phyloP scores from a whole-genome alignment of 1,140 invertebrate genomes.

The Achroia grisella region DNA sequence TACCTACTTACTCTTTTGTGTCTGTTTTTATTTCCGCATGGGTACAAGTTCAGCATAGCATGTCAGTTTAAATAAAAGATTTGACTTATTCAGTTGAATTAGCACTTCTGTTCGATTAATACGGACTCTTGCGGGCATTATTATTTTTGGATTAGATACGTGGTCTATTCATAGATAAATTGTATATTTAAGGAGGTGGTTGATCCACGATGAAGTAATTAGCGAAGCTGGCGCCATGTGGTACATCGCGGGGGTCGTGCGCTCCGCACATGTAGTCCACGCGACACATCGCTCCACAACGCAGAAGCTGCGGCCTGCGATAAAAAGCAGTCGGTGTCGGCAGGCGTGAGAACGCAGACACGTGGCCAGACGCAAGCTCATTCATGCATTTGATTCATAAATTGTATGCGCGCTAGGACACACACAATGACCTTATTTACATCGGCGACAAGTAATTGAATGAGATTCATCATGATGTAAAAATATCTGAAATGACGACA shows the following conservation, averaged over 20 bases:
- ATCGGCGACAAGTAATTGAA: no score
- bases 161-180: not conserved
- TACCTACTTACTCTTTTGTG: constrained; percentile 28
- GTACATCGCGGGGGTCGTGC: constrained; percentile 43
- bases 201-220: constrained; percentile 53
- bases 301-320: constrained; percentile 40
- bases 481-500: no score
- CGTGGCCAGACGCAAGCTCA: constrained; percentile 48
- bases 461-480: no score
- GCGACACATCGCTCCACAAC: constrained; percentile 46
- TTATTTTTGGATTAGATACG: constrained; percentile 8
- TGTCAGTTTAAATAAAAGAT: constrained; percentile 16
- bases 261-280: constrained; percentile 53
- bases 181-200: constrained; percentile 7
- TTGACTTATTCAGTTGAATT: constrained; percentile 15
- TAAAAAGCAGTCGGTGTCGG: constrained; percentile 42
- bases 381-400: constrained; percentile 71
- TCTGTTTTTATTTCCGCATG: constrained; percentile 34
- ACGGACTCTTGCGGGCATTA: not conserved
- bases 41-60: constrained; percentile 4
- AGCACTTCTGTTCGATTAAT: not conserved
- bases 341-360: constrained; percentile 59
- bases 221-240: constrained; percentile 57
- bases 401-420: constrained; percentile 8
- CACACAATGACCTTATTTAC: no score